These are phyloP conservation scores for Onychomys torridus DNA, from an alignment of 2,797 vertebrate species.

Conservation along the genomic window DNA sequence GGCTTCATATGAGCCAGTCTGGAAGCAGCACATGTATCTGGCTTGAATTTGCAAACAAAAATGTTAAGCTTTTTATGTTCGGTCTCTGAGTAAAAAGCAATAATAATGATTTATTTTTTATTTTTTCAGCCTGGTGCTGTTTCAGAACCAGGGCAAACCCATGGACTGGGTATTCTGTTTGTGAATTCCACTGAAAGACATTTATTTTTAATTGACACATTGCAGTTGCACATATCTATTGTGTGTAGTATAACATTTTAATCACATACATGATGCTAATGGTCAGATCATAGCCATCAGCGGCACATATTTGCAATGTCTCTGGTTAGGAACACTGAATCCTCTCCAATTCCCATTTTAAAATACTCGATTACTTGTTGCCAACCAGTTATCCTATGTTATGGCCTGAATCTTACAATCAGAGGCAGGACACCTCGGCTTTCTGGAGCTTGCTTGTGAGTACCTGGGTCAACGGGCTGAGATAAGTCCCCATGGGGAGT, in stretches of 20 bases:
- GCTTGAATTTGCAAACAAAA: conserved; percentile 1
- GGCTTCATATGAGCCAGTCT: background rate
- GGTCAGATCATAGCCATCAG: background rate
- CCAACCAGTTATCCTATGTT: background rate
- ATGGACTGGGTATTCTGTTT: background rate
- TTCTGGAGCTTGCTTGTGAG: background rate
- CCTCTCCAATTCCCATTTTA: background rate
- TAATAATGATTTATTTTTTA: background rate
- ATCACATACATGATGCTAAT: background rate
- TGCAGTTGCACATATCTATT: background rate
- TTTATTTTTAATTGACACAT: background rate
- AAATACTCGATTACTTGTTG: background rate
- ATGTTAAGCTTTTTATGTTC: background rate
- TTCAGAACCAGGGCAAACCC: background rate
- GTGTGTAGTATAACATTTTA: background rate
- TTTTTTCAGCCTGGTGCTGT: background rate
- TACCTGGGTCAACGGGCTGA: background rate
- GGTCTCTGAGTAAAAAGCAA: background rate
- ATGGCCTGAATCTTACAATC: background rate
- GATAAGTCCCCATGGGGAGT: background rate
- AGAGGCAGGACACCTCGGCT: background rate
- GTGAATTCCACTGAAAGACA: background rate
- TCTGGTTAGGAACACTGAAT: background rate
- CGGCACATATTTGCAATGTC: background rate
- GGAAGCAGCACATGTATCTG: background rate